Conservation (phyloP, 2,797 vertebrate species). For the Pelochelys cantorii region DNA sequence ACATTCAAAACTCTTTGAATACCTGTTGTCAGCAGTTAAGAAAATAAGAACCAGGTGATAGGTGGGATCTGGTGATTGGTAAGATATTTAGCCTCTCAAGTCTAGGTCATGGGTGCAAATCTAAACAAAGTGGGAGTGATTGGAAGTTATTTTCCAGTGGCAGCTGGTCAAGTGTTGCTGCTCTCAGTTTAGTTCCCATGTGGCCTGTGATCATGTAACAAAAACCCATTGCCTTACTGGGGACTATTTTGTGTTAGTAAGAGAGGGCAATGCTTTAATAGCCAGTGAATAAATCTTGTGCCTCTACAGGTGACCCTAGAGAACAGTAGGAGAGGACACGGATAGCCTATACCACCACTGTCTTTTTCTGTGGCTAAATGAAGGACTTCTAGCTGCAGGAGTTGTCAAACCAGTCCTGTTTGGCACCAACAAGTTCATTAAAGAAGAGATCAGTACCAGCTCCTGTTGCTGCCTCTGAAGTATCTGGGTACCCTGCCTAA, state of each 20-base stretch:
- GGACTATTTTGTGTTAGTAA: background rate
- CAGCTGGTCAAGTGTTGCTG: background rate
- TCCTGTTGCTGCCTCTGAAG: fast-evolving
- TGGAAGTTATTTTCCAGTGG: background rate
- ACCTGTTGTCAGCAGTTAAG: background rate
- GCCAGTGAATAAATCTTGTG: fast-evolving
- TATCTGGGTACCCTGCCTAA: background rate
- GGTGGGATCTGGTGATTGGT: background rate
- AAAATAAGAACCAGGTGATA: background rate
- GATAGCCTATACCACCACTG: fast-evolving
- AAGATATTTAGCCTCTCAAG: background rate
- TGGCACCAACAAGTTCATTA: background rate
- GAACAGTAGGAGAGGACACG: background rate
- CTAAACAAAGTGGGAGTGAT: background rate
- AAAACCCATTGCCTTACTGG: background rate
- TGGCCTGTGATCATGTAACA: fast-evolving
- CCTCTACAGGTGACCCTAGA: background rate
- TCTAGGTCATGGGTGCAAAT: background rate
- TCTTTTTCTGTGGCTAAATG: background rate
- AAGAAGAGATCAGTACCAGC: background rate
- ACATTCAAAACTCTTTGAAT: background rate
- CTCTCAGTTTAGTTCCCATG: background rate
- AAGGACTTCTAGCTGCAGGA: background rate
- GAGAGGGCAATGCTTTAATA: fast-evolving
- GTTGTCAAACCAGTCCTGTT: background rate